Evolutionary conservation across 2,113 vertebrate genomes (phyloP).

Genomic region (Meleagris gallopavo): DNA sequence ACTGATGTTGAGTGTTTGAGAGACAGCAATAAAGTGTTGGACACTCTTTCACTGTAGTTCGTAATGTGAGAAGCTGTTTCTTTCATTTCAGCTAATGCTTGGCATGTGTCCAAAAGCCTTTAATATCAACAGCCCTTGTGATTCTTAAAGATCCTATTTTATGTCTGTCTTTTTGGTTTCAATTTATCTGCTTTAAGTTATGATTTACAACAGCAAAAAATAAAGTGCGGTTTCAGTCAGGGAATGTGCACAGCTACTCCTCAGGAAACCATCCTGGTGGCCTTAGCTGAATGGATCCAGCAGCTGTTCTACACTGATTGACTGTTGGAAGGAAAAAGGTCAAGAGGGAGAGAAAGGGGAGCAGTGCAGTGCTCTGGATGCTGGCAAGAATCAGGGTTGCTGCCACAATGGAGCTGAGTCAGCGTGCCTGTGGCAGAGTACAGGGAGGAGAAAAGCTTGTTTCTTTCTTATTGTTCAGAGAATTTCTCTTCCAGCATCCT

Average conservation of each 20-base stretch:
- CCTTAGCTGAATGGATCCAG: not conserved
- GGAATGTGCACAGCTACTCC: not conserved
- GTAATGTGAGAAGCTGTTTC: slow-evolving; percentile 44
- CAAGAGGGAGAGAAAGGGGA: not conserved
- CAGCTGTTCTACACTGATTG: not conserved
- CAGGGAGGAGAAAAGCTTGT: not conserved
- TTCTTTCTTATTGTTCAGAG: not conserved
- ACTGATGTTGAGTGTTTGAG: slow-evolving; percentile 1
- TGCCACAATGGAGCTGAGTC: not conserved
- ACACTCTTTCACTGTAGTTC: not conserved
- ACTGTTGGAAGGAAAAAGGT: not conserved
- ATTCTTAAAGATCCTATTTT: slow-evolving; percentile 46
- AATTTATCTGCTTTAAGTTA: slow-evolving; percentile 27
- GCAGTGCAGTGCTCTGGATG: not conserved
- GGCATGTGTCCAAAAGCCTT: slow-evolving; percentile 6
- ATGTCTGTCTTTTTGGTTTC: not conserved
- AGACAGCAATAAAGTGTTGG: not conserved
- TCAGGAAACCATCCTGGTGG: not conserved
- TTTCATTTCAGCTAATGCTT: not conserved
- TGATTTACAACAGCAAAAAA: not conserved
- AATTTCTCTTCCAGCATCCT: not conserved
- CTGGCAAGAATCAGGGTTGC: not conserved
- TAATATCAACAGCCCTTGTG: slow-evolving; percentile 25
- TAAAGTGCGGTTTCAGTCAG: not conserved
- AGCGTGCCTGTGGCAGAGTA: not conserved